phyloP scores from a whole-genome alignment of 2,113 vertebrate species.

The Ctenomys sociabilis region DNA sequence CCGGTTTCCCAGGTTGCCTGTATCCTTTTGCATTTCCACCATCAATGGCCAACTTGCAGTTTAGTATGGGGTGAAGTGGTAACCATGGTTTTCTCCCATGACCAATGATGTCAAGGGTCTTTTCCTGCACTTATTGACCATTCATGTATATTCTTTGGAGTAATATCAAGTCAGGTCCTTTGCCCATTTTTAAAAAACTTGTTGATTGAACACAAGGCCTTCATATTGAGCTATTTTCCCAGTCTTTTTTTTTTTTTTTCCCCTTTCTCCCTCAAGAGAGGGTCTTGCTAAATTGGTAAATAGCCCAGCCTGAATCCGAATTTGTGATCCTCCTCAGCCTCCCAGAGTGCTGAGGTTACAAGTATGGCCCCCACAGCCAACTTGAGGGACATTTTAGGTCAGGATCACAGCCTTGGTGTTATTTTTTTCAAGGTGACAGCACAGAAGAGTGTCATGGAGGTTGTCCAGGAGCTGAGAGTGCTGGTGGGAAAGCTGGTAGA shows the following conservation, averaged over 20 bases:
- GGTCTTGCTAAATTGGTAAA: background rate
- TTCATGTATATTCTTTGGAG: background rate
- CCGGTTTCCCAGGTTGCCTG: background rate
- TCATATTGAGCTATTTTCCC: background rate
- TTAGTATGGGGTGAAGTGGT: background rate
- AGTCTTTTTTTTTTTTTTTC: background rate
- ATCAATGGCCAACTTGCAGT: background rate
- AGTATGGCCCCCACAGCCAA: background rate
- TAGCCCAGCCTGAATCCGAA: background rate
- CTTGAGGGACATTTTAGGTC: background rate
- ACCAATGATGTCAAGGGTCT: background rate
- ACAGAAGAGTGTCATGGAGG: conserved; percentile 60
- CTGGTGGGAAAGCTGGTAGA: conserved; percentile 51
- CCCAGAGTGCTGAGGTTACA: background rate
- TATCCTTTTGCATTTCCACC: background rate
- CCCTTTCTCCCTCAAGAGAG: background rate
- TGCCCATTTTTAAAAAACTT: background rate
- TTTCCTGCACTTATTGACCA: background rate
- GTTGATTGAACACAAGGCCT: background rate
- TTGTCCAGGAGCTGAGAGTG: conserved; percentile 61
- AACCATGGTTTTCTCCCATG: background rate
- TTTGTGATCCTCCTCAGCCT: background rate
- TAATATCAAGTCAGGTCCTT: background rate
- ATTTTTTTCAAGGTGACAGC: conserved; percentile 62
- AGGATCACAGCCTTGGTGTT: background rate